Conservation (phyloP, 2,797 vertebrate genomes). For the Percopsis omiscomaycus region DNA sequence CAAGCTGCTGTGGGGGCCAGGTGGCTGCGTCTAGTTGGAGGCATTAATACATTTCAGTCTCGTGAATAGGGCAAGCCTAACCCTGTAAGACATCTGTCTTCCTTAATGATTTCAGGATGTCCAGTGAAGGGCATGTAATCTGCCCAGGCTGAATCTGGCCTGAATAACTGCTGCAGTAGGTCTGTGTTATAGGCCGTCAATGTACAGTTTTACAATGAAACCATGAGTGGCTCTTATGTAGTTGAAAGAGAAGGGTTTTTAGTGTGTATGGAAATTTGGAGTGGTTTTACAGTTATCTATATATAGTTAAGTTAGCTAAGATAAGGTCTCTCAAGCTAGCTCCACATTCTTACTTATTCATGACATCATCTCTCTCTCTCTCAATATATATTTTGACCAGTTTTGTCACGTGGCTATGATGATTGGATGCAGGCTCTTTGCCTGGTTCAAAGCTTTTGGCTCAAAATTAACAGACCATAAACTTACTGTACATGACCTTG, state of each 20-base stretch:
- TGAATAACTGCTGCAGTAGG: not conserved
- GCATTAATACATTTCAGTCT: slow-evolving; percentile 1
- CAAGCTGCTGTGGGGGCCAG: not conserved
- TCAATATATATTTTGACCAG: slow-evolving; percentile 65
- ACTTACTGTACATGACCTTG: slow-evolving; percentile 58
- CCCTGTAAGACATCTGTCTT: not conserved
- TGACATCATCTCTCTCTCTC: slow-evolving; percentile 53
- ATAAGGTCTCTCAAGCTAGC: not conserved
- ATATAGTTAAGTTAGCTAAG: slow-evolving; percentile 35
- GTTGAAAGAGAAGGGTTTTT: not conserved
- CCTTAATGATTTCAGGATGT: not conserved
- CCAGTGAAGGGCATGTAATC: slow-evolving; percentile 10
- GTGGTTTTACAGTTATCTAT: slow-evolving; percentile 19
- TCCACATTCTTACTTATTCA: slow-evolving; percentile 37
- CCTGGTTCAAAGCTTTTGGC: slow-evolving; percentile 53
- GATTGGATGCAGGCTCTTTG: slow-evolving; percentile 72
- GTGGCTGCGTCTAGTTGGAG: not conserved
- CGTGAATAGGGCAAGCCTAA: not conserved
- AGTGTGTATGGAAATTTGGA: slow-evolving; percentile 17
- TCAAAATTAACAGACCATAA: slow-evolving; percentile 55
- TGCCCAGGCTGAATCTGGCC: not conserved
- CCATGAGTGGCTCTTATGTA: slow-evolving; percentile 5
- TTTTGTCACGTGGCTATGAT: slow-evolving; percentile 62
- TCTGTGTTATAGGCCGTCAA: not conserved
- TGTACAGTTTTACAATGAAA: slow-evolving; percentile 1